phyloP scores from a whole-genome alignment of 2,113 vertebrate species.

The Casuarius casuarius region DNA sequence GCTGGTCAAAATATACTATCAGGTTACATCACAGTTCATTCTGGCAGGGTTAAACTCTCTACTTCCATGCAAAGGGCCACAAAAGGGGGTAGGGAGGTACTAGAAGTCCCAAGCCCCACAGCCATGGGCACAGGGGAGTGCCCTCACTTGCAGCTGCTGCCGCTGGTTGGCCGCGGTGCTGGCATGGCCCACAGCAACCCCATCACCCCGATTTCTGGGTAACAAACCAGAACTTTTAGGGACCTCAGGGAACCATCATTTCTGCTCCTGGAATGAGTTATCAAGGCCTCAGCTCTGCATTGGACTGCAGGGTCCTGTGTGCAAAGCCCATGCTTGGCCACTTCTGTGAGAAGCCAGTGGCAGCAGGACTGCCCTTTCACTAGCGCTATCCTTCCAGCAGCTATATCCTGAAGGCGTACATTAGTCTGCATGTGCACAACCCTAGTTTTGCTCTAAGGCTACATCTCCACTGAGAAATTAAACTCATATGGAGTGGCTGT shows the following conservation, averaged over 20 bases:
- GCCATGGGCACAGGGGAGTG: too few relatives aligned
- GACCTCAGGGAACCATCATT: background rate
- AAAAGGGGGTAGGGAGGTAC: background rate
- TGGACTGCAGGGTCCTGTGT: background rate
- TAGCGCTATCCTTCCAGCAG: background rate
- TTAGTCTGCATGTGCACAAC: background rate
- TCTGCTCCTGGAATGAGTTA: background rate
- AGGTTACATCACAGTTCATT: background rate
- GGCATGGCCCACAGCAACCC: accelerated
- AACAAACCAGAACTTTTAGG: background rate
- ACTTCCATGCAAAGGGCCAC: background rate
- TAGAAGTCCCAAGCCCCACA: background rate
- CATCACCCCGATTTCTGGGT: background rate
- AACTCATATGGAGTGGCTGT: background rate
- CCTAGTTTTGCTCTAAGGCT: background rate
- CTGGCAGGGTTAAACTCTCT: background rate
- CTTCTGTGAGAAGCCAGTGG: background rate
- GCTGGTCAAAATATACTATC: background rate
- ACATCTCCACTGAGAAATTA: background rate
- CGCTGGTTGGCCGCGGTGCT: accelerated
- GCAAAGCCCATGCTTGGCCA: background rate
- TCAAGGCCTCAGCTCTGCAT: background rate
- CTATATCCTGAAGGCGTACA: background rate
- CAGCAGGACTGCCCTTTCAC: background rate
- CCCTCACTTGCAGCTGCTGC: background rate